These are phyloP conservation scores for Portunus trituberculatus DNA, from an alignment of 1,140 invertebrate species.

Conservation along the genomic window DNA sequence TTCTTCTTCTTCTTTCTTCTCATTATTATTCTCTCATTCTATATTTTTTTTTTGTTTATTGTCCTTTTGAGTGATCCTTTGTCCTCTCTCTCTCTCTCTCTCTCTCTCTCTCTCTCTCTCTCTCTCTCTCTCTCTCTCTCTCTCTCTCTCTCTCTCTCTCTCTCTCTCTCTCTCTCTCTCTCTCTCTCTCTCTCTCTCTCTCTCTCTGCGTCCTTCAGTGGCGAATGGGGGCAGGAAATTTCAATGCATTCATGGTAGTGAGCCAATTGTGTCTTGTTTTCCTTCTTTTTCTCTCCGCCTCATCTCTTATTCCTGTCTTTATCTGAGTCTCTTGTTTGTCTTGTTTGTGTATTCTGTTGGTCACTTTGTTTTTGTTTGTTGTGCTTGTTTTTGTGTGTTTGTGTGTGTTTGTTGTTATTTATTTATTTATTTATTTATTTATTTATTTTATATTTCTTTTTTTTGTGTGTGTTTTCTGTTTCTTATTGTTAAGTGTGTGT, in stretches of 20 bases:
- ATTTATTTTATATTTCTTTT: too few species aligned
- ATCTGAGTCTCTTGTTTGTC: too few species aligned
- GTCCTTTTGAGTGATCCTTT: too few species aligned
- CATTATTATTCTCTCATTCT: not conserved
- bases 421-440: too few species aligned
- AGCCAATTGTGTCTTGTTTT: not conserved
- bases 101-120: not conserved
- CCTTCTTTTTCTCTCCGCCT: not conserved
- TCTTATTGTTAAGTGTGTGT: too few species aligned
- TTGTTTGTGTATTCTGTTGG: too few species aligned
- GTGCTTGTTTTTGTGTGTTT: not conserved
- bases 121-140: not conserved
- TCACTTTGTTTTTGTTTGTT: too few species aligned
- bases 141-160: slow-evolving; percentile 29
- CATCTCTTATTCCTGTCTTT: not conserved
- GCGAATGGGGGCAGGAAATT: not conserved
- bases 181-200: not conserved
- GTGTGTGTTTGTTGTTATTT: not conserved
- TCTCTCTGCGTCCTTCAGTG: not conserved
- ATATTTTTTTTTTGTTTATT: too few species aligned
- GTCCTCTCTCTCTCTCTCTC: too few species aligned
- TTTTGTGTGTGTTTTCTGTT: too few species aligned
- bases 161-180: slow-evolving; percentile 29
- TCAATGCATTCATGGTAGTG: not conserved
- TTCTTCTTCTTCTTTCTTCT: not conserved